Percentiles rank a stretch among this genome's conserved stretches.
Evolutionary conservation across 2,113 vertebrate genomes (phyloP).

Genomic region (Guaruba guarouba): DNA sequence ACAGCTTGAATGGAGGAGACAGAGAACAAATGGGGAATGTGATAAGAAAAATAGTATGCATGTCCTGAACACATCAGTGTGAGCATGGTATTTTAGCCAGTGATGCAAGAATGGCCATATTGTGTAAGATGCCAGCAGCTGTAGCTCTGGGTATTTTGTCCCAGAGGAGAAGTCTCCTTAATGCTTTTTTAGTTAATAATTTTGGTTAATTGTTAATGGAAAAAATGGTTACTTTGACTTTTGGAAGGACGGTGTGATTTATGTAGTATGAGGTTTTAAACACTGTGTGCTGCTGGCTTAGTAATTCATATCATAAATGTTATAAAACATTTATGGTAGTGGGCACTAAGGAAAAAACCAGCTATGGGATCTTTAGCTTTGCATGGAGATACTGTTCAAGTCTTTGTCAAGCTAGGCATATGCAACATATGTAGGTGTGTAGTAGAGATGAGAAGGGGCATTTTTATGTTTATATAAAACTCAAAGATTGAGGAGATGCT

Average conservation of each 20-base stretch:
- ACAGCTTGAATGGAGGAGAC: neutral
- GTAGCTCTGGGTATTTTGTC: neutral
- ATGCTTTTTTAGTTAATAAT: neutral
- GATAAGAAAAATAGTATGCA: neutral
- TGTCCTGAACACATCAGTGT: neutral
- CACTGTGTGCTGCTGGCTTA: neutral
- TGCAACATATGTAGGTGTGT: neutral
- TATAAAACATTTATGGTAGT: neutral
- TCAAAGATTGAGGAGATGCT: neutral
- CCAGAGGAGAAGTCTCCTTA: neutral
- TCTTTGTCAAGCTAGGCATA: neutral
- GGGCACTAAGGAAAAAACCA: neutral
- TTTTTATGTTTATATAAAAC: neutral
- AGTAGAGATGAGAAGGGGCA: neutral
- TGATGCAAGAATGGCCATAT: neutral
- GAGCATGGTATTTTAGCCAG: neutral
- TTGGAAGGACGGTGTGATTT: neutral
- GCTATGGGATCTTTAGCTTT: neutral
- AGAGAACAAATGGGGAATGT: neutral
- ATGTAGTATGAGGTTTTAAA: neutral
- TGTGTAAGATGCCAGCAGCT: neutral
- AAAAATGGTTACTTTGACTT: neutral
- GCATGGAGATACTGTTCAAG: neutral
- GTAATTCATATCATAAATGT: neutral
- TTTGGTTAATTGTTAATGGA: neutral